Evolutionary conservation across 2,888 invertebrate species (phyloP), one percentile per base, ranked within the genome.

Genomic region (Pegoplata infirma): DNA sequence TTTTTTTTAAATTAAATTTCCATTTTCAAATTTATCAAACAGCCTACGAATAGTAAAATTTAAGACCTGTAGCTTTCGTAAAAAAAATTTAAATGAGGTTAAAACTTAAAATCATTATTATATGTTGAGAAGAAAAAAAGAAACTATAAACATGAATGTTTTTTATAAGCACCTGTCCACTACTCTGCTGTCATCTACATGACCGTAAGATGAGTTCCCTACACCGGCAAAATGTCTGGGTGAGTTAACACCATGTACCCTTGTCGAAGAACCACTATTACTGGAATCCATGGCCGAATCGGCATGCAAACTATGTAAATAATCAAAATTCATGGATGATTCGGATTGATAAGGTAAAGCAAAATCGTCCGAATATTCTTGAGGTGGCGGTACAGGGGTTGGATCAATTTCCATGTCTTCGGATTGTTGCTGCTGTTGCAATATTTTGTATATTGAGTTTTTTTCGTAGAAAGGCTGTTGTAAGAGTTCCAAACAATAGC

Each of bases 341-440:
- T 88, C 88, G 68, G 88, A 87, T 71, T 87, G 85, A 82, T 83
- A 82, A 80, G 83, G 69, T 46, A 75, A 32, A 16, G 66, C 51
- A 53, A 84, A 84, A 73, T 80, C 83, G 76, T 82, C 84, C 69
- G 82, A 85, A 81, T 86, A 86, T 76, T 85, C 87, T 85, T 86
- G 86, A 82, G 85, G 85, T 82, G 84, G 84, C 80, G 85, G 86
- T 81, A 85, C 84, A 81, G 85, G 82, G 36, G 87, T 84, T 78
- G 88, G 85, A 85, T 89, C 89, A 84, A 89, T 87, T 78, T 89
- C 89, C 89, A 89, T 89, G 80, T 86, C 88, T 86, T 88, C 88
- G 44, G 46, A 5, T 19, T 46, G 46, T 68, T 23, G 28, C 12
- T 64, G 51, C 12, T 28, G 68, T 8, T 32, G 74, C 17, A 67